Evolutionary conservation across 2,113 vertebrate genomes (phyloP).

Genomic region (Vireo altiloquus): DNA sequence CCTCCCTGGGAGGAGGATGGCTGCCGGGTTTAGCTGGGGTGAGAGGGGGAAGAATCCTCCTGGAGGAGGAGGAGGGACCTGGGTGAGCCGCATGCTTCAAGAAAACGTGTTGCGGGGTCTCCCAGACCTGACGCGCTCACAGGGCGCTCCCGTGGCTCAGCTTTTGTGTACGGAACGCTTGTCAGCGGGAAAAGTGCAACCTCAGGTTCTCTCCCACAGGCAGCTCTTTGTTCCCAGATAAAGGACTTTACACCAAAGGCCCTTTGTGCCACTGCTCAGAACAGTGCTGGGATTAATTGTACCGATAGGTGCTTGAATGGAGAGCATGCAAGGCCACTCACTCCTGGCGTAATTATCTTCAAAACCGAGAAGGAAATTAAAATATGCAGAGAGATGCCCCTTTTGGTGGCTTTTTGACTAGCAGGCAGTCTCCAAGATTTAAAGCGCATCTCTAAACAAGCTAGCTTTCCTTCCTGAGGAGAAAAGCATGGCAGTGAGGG

Average conservation of each 20-base stretch:
- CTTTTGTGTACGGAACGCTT: slow-evolving; percentile 62
- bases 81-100: not conserved
- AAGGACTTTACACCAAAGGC: slow-evolving; percentile 63
- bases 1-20: not conserved
- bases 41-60: not conserved
- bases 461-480: not conserved
- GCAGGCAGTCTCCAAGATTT: not conserved
- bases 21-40: not conserved
- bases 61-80: not conserved
- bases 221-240: slow-evolving; percentile 73
- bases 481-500: not conserved
- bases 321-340: not conserved
- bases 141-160: slow-evolving; percentile 15
- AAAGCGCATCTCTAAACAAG: not conserved
- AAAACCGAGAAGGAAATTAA: slow-evolving; percentile 19
- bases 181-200: slow-evolving; percentile 74
- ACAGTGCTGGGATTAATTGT: slow-evolving; percentile 68
- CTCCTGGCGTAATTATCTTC: slow-evolving; percentile 35
- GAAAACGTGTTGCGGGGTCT: not conserved
- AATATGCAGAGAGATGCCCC: not conserved
- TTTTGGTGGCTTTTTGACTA: not conserved
- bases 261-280: slow-evolving; percentile 71
- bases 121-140: not conserved
- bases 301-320: slow-evolving; percentile 71
- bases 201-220: slow-evolving; percentile 70